A percentile compares a stretch with the other conserved stretches of the same genome.
Conservation (phyloP, 2,113 vertebrate genomes). For the Ramphastos sulfuratus region DNA sequence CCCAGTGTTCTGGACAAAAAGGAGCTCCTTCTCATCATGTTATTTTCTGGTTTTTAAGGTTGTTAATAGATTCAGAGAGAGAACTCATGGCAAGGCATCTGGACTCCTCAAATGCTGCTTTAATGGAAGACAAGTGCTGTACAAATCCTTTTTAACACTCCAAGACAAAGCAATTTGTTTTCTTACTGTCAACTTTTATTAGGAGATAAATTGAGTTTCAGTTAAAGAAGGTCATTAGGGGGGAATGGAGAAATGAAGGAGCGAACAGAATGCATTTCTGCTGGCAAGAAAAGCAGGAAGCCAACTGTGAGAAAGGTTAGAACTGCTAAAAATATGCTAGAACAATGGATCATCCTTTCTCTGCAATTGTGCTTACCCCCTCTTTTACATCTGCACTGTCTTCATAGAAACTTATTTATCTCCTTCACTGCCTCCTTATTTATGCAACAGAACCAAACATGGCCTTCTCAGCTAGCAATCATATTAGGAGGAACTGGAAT, state of each 20-base stretch:
- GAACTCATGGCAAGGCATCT: conserved; percentile 34
- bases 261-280: conserved; percentile 20
- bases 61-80: not conserved
- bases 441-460: not conserved
- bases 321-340: conserved; percentile 40
- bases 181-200: conserved; percentile 34
- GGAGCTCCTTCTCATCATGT: not conserved
- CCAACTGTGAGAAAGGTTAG: conserved; percentile 36
- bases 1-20: conserved; percentile 13
- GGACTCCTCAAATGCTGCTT: conserved; percentile 13
- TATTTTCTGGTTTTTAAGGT: conserved; percentile 16
- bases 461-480: not conserved
- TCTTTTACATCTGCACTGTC: not conserved
- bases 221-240: conserved; percentile 31
- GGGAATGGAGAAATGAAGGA: conserved; percentile 19
- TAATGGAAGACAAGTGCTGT: conserved; percentile 40
- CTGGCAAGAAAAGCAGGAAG: conserved; percentile 35
- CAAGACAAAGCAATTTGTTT: conserved; percentile 39
- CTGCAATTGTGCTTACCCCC: not conserved
- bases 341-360: conserved; percentile 23
- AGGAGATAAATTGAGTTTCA: conserved; percentile 30
- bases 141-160: conserved; percentile 13
- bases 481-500: not conserved
- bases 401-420: conserved; percentile 15
- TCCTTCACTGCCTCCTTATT: not conserved